These are phyloP conservation scores for Micropterix aruncella DNA, from an alignment of 2,888 invertebrate genomes.

Conservation along the genomic window DNA sequence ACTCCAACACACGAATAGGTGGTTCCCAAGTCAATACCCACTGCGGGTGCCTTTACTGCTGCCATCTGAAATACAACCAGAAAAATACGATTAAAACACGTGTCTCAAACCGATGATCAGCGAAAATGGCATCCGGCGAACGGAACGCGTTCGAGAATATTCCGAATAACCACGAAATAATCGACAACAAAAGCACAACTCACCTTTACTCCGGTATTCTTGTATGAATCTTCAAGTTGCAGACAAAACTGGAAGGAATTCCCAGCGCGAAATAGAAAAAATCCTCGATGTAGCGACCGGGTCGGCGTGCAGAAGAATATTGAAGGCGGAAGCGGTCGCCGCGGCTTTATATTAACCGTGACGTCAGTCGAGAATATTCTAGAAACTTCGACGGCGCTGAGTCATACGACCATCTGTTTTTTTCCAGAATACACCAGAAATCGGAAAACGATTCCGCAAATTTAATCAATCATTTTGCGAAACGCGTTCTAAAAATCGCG, in stretches of 20 bases:
- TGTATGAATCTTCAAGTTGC: conserved; percentile 13
- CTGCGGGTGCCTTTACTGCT: conserved; percentile 68
- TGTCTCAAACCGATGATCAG: not conserved
- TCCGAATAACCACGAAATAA: not conserved
- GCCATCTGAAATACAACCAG: conserved; percentile 33
- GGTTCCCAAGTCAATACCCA: conserved; percentile 94
- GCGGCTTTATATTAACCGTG: not conserved
- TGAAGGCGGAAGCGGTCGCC: conserved; percentile 1
- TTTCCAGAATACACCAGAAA: no score
- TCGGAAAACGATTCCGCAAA: no score
- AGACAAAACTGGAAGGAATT: conserved; percentile 19
- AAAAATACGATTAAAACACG: not conserved
- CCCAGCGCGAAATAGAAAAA: conserved; percentile 6
- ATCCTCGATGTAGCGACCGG: conserved; percentile 10
- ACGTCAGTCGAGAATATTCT: not conserved
- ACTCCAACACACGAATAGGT: conserved; percentile 92
- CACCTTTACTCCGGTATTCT: conserved; percentile 7
- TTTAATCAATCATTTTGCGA: no score
- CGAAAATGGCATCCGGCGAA: conserved; percentile 2
- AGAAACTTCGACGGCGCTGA: no score
- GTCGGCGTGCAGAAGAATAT: conserved; percentile 4
- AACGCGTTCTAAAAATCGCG: no score
- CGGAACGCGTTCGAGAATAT: not conserved
- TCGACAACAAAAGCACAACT: conserved; percentile 3
- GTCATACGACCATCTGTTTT: no score